Evolutionary conservation across 2,888 invertebrate species (phyloP).

Genomic region (Troglohyphantes excavatus): DNA sequence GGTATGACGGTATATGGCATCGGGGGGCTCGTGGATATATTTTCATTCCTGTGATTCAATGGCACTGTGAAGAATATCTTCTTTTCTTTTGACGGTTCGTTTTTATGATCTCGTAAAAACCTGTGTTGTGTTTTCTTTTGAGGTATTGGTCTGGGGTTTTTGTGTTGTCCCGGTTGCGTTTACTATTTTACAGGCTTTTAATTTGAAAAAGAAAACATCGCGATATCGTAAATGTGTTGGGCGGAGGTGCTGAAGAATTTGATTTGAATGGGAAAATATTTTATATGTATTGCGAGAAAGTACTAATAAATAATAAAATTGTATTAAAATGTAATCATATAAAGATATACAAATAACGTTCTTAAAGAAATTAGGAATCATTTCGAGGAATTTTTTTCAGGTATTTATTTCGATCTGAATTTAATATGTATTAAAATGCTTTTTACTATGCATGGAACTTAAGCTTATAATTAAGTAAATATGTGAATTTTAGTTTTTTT

Average conservation of each 20-base stretch:
- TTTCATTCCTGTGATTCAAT: conserved; percentile 51
- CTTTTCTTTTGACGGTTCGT: conserved; percentile 44
- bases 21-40: conserved; percentile 13
- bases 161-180: neutral
- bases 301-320: neutral
- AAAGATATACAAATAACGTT: too few species aligned
- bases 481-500: too few species aligned
- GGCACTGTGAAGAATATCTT: conserved; percentile 44
- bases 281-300: neutral
- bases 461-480: too few species aligned
- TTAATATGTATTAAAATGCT: too few species aligned
- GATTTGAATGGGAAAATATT: neutral
- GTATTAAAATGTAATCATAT: neutral
- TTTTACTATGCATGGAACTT: too few species aligned
- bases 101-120: conserved; percentile 55
- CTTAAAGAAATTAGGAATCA: too few species aligned
- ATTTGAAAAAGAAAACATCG: conserved; percentile 22
- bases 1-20: too few species aligned
- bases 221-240: neutral
- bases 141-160: conserved; percentile 34
- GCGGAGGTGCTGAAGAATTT: neutral
- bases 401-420: too few species aligned
- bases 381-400: too few species aligned
- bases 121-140: conserved; percentile 31
- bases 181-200: neutral